Evolutionary conservation across 2,888 invertebrate genomes (phyloP), one percentile per base, ranked within the genome.

Genomic region (Orthonevra nobilis): DNA sequence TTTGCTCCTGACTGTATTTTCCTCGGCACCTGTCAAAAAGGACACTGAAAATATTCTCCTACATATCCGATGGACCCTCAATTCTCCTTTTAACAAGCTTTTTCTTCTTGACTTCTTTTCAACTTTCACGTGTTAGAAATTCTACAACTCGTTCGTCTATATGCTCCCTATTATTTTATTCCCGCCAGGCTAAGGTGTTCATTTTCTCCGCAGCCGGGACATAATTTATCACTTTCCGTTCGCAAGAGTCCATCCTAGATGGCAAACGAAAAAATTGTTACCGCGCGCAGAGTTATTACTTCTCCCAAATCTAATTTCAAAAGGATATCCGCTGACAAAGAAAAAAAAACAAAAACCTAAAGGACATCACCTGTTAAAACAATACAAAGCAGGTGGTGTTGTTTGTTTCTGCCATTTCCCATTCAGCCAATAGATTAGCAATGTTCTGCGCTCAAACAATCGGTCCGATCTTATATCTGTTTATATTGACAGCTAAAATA

Each of bases 361-460:
- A 64, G 52, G 52, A 64, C 50, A 32, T 64, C 64, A 64, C 64
- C 64, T 64, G 64, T 64, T 64, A 52, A 52, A 32, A 64, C 38
- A 50, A 46, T 28, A 30, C 32, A 42, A 52, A 64, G 52, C 64
- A 64, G 64, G 52, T 64, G 64, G 23, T 5, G 23, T 23, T 52
- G 42, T 20, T n/a, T 23, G 3, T 32, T 32, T 60, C 14, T 32
- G 30, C 42, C 42, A 28, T 34, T 15, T 20, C 42, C 30, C 42
- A 15, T 44, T 15, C 7, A 40, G 23, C 20, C 58, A 60, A 44
- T 60, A 60, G 58, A 60, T 44, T 34, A 34, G 44, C 15, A 30
- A 52, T 52, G 52, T 34, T 50, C 10, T 50, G 30, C 26, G n/a
- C n/a, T n/a, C n/a, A n/a, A n/a, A n/a, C n/a, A n/a, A n/a, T n/a